These are phyloP conservation scores for Calameuta idolon DNA, from an alignment of 2,888 invertebrate genomes.

Conservation along the genomic window DNA sequence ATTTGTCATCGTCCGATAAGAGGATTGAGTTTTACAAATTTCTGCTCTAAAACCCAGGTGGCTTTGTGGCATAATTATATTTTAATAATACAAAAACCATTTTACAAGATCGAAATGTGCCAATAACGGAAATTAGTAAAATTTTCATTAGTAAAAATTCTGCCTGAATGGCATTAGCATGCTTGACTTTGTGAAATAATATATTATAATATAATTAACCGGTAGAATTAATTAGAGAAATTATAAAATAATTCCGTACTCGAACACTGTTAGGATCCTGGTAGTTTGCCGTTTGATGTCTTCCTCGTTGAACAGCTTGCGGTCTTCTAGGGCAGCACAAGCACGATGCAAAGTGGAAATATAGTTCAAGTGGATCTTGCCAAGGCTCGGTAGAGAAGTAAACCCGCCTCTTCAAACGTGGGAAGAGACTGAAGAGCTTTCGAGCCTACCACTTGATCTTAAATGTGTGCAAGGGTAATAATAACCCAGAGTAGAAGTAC, in stretches of 20 bases:
- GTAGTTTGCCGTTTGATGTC: background rate
- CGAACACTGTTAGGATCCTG: background rate
- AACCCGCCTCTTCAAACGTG: background rate
- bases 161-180: background rate
- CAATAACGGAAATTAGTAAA: background rate
- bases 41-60: background rate
- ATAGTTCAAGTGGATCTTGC: slow-evolving; percentile 43
- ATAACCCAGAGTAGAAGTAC: background rate
- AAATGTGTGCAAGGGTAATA: background rate
- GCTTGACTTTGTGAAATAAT: too few relatives aligned
- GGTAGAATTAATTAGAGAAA: background rate
- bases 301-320: background rate
- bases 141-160: background rate
- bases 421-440: background rate
- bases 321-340: slow-evolving; percentile 20
- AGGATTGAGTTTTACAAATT: background rate
- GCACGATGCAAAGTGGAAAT: slow-evolving; percentile 45
- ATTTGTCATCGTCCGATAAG: background rate
- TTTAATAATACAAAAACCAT: background rate
- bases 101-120: background rate
- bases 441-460: background rate
- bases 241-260: background rate
- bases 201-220: background rate
- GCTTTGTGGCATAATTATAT: background rate
- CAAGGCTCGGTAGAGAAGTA: slow-evolving; percentile 1